Evolutionary conservation across 1,140 invertebrate species (phyloP), one percentile per base, ranked within the genome.

Genomic region (Phenacoccus solenopsis): DNA sequence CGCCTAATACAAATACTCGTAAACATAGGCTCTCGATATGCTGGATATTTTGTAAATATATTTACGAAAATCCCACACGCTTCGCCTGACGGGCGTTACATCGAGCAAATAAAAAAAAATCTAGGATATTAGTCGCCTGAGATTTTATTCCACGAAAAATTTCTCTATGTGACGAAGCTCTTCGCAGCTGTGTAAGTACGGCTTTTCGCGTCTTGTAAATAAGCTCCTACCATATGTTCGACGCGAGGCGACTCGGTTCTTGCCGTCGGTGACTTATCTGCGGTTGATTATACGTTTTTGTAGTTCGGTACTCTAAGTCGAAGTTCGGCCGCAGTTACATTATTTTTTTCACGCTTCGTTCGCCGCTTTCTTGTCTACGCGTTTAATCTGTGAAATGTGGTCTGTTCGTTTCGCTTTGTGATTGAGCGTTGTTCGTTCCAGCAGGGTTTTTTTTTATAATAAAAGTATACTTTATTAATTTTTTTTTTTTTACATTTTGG

Each of bases 361-460:
- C 59, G 59, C 25, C 25, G 4, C 22, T 64, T 64, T 64, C 59
- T 64, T 64, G 59, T 64, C 59, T 64, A 22, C 59, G 21, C 59
- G 59, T 64, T 64, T 64, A 64, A 64, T 64, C 59, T 64, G 59
- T 64, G 21, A 64, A 64, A 64, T 64, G 59, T 27, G 59, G 59
- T 64, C 16, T 64, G 25, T 64, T 64, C 59, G 59, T 64, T 64
- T 64, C 59, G 59, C 20, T 64, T 22, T 64, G 59, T 64, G 59
- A 64, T 64, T 22, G 59, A 22, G 59, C 59, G 21, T 10, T 64
- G 59, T 64, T 64, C 59, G 21, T 64, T 64, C 59, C 59, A 64
- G 22, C 59, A 64, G 22, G 59, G 22, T 64, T 64, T 25, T 64
- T 64, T 25, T 59, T 59, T 49, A 16, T n/a, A 49, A 49, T 9